Conservation (phyloP, 2,888 invertebrate genomes). For the Pimpla rufipes region DNA sequence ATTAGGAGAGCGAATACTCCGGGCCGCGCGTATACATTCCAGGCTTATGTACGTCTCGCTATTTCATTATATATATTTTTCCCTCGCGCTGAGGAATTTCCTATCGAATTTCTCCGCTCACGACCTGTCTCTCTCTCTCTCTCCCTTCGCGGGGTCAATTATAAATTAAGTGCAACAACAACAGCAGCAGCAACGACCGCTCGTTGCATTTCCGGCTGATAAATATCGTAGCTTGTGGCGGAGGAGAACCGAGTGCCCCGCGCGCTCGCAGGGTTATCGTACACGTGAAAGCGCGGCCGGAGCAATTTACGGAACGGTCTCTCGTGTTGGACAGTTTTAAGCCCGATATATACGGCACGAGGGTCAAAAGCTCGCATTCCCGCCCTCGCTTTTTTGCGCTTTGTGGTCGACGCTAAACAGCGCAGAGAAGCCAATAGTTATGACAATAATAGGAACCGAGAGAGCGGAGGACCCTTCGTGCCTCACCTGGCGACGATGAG, state of each 20-base stretch:
- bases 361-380: conserved; percentile 65
- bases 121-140: no score
- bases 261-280: conserved; percentile 45
- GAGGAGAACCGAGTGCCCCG: conserved; percentile 34
- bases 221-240: conserved; percentile 51
- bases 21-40: not conserved
- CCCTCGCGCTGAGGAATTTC: conserved; percentile 19
- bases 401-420: not conserved
- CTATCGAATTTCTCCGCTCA: conserved; percentile 18
- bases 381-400: not conserved
- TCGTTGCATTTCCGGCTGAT: conserved; percentile 49
- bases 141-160: not conserved
- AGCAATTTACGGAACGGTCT: conserved; percentile 81
- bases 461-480: not conserved
- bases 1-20: conserved; percentile 15
- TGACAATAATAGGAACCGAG: not conserved
- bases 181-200: not conserved
- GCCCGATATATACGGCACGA: conserved; percentile 80
- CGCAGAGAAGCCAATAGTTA: conserved; percentile 7
- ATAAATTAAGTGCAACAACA: conserved; percentile 26
- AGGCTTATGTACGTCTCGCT: not conserved
- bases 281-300: conserved; percentile 62
- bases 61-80: conserved; percentile 17
- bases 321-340: conserved; percentile 82
- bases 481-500: not conserved